Evolutionary conservation across 2,888 invertebrate species (phyloP).

Genomic region (Zygothrica quintamaculata): DNA sequence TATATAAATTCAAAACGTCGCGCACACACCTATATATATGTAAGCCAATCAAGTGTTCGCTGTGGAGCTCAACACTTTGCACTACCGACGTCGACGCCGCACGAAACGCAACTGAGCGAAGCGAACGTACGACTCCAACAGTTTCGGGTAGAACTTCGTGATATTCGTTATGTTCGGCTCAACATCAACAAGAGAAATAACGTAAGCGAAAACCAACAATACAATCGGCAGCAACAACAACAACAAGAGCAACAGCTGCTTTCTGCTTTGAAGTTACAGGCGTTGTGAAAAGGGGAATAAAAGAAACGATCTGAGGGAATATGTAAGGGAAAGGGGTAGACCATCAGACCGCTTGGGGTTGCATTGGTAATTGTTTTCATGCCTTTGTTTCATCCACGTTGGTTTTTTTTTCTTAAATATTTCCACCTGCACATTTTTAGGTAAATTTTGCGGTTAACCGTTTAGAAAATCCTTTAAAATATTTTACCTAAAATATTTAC

Average conservation of each 20-base stretch:
- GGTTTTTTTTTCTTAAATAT: too few relatives aligned
- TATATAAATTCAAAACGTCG: too few relatives aligned
- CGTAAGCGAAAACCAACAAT: background rate
- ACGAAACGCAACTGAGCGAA: slow-evolving; percentile 60
- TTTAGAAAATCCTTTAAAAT: too few relatives aligned
- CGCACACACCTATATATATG: too few relatives aligned
- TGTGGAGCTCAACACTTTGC: slow-evolving; percentile 1
- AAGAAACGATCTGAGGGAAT: too few relatives aligned
- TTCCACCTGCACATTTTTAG: too few relatives aligned
- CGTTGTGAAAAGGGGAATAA: background rate
- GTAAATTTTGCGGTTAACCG: too few relatives aligned
- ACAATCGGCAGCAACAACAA: slow-evolving; percentile 11
- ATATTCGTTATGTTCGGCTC: slow-evolving; percentile 45
- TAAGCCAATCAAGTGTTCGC: slow-evolving; percentile 2
- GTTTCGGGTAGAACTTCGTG: slow-evolving; percentile 35
- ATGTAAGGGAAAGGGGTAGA: too few relatives aligned
- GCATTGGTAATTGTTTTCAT: too few relatives aligned
- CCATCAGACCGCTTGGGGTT: too few relatives aligned
- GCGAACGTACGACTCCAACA: slow-evolving; percentile 35
- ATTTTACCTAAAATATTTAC: too few relatives aligned
- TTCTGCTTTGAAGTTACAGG: slow-evolving; percentile 22
- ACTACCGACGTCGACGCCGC: slow-evolving; percentile 40
- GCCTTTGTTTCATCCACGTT: too few relatives aligned
- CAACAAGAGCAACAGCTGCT: slow-evolving; percentile 33
- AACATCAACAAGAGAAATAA: slow-evolving; percentile 7